These are phyloP conservation scores for Panurus biarmicus DNA, from an alignment of 2,113 vertebrate species.

Conservation along the genomic window DNA sequence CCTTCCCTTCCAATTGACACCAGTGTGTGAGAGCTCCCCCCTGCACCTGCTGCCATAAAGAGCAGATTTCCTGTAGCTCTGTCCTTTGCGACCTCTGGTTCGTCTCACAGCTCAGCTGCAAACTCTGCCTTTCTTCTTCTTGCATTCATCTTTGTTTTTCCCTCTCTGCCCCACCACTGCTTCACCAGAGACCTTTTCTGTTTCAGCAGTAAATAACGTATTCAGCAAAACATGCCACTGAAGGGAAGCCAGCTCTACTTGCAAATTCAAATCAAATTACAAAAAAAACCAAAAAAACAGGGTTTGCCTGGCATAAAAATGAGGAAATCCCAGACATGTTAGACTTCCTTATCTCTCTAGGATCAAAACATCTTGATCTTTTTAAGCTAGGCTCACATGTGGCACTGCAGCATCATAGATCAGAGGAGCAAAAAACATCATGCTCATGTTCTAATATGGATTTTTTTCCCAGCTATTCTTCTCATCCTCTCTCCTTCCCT, in stretches of 20 bases:
- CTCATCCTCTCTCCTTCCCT: not conserved
- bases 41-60: conserved; percentile 27
- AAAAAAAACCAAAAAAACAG: not conserved
- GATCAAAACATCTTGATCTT: not conserved
- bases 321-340: not conserved
- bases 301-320: not conserved
- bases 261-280: not conserved
- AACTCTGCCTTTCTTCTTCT: not conserved
- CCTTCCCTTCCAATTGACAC: not conserved
- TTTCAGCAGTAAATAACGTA: not conserved
- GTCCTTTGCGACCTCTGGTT: not conserved
- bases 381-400: not conserved
- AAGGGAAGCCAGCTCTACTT: not conserved
- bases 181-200: not conserved
- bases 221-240: not conserved
- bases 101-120: not conserved
- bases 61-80: conserved; percentile 43
- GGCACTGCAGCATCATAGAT: not conserved
- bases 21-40: not conserved
- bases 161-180: not conserved
- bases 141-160: conserved; percentile 15
- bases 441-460: not conserved
- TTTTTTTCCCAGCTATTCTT: not conserved
- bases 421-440: not conserved
- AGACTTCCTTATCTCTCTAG: not conserved